These are phyloP conservation scores for Sebastes itinus DNA, from an alignment of 2,797 vertebrate genomes.

Conservation along the genomic window DNA sequence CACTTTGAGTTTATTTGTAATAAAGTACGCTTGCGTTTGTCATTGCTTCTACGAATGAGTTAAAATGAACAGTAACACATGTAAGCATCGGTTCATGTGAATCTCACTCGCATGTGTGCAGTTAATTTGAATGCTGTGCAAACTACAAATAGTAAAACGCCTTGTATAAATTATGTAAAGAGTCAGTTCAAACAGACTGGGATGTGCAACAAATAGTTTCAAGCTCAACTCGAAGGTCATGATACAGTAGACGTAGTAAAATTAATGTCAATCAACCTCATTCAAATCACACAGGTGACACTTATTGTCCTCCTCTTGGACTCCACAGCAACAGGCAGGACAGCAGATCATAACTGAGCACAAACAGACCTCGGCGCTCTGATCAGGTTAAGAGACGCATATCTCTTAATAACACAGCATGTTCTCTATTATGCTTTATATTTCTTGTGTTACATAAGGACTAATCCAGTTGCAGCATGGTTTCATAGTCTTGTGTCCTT, in stretches of 20 bases:
- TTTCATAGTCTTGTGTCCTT: neutral
- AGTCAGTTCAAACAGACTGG: neutral
- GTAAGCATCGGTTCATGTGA: neutral
- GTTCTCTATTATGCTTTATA: neutral
- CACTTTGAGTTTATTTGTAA: too few species aligned
- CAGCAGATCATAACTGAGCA: conserved; percentile 1
- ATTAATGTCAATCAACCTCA: neutral
- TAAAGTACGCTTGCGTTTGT: neutral
- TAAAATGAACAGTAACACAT: neutral
- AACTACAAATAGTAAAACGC: neutral
- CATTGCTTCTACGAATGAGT: neutral
- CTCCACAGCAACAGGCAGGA: neutral
- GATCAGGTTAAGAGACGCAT: neutral
- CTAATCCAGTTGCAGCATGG: neutral
- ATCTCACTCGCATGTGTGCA: neutral
- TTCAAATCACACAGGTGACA: neutral
- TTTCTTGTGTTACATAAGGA: neutral
- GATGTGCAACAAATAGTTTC: neutral
- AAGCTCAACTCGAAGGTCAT: neutral
- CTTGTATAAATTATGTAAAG: neutral
- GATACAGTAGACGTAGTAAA: neutral
- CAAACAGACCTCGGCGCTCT: neutral
- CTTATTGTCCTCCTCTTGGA: neutral
- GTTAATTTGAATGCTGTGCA: neutral
- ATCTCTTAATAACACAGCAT: neutral